Evolutionary conservation across 2,113 vertebrate genomes (phyloP), one percentile per base, ranked within the genome.

Genomic region (Saguinus midas): DNA sequence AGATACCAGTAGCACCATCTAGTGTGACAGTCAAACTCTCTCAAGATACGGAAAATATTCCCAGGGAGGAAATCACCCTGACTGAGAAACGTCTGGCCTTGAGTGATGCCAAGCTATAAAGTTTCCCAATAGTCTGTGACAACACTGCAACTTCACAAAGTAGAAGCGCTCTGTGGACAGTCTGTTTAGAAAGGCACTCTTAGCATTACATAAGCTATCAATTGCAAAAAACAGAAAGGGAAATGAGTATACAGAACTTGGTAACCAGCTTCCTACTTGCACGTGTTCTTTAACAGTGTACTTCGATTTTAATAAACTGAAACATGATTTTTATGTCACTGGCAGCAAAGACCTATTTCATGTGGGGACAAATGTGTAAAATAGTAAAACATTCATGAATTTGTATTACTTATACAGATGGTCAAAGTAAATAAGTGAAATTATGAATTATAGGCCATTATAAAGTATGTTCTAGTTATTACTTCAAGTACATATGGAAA

Each of bases 261-360:
- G 29, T 72, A 70, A 83, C 25, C 5, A 45, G 52, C 58, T 87
- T 95, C 72, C 70, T 21, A 48, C 58, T 66, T 78, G 43, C 50
- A 45, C 45, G 35, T 66, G 72, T n/a, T 57, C 68, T 81, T 93
- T 82, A 75, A 57, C 17, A 90, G 32, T 43, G 29, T 5, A 84
- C 32, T 94, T 94, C 35, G 82, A 25, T 95, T 96, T 94, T 83
- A 64, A 97, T 43, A 80, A 89, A 95, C 61, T 57, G 29, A 37
- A 78, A 76, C 32, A 50, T 94, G 73, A 79, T 95, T 95, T 96
- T 95, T 96, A 57, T 79, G 73, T 85, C 72, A 64, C 81, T 96
- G 95, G 90, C 84, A 96, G 96, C 75, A 92, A 92, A 90, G 88
- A 70, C 76, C 64, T 87, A 79, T 82, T 96, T 95, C 93, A 85